A percentile compares a stretch with the other conserved stretches of the same genome.
These are phyloP conservation scores for Hylaea fasciaria DNA, from an alignment of 2,888 invertebrate genomes.

Conservation along the genomic window DNA sequence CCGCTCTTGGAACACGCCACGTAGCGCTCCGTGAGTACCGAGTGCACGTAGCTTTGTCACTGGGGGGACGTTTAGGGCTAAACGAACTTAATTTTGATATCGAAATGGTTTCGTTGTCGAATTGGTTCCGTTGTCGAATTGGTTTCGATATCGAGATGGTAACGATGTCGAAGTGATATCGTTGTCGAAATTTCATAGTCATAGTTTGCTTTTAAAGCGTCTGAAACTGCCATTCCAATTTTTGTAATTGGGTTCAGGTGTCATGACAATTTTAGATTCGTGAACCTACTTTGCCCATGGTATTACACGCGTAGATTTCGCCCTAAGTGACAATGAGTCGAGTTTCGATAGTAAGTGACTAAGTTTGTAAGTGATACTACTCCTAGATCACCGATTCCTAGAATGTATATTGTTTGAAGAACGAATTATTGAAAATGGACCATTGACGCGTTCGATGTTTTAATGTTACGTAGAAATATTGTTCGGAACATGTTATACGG, in stretches of 20 bases:
- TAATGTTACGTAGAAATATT: constrained; percentile 13
- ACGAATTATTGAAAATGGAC: constrained; percentile 22
- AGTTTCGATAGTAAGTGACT: constrained; percentile 37
- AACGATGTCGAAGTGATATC: too few relatives aligned
- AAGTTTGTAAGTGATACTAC: constrained; percentile 48
- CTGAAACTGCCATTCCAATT: too few relatives aligned
- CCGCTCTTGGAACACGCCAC: constrained; percentile 76
- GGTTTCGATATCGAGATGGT: too few relatives aligned
- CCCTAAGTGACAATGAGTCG: constrained; percentile 34
- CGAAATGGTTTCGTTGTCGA: too few relatives aligned
- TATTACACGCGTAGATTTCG: constrained; percentile 5
- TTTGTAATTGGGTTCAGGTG: too few relatives aligned
- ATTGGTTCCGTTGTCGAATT: too few relatives aligned
- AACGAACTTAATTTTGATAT: constrained; percentile 2
- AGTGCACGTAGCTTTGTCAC: constrained; percentile 25
- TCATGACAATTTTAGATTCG: neutral
- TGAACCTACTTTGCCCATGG: neutral
- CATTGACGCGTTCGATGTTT: constrained; percentile 15
- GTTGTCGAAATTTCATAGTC: too few relatives aligned
- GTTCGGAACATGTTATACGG: constrained; percentile 5
- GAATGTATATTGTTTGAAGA: constrained; percentile 35
- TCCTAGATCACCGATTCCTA: constrained; percentile 50
- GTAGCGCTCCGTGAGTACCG: constrained; percentile 48
- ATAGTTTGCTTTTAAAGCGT: too few relatives aligned
- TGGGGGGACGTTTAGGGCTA: constrained; percentile 8